Percentiles rank a stretch among this genome's conserved stretches.
Conservation (phyloP, 2,113 vertebrate genomes). For the Gallinago media region DNA sequence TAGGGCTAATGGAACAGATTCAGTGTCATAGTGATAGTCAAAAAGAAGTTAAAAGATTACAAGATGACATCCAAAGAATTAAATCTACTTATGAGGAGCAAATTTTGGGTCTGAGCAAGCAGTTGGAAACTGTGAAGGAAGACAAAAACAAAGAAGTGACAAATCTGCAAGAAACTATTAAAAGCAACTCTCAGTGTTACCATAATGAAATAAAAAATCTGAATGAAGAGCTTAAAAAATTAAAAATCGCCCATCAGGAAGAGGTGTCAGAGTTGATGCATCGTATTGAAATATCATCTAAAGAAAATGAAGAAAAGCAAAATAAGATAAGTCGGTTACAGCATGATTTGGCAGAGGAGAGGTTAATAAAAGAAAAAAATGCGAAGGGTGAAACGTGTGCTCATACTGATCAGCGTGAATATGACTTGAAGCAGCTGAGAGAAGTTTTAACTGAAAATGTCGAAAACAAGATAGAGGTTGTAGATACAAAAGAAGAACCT, state of each 20-base stretch:
- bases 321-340: conserved; percentile 80
- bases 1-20: conserved; percentile 72
- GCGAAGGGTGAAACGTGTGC: conserved; percentile 68
- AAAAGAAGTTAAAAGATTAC: conserved; percentile 66
- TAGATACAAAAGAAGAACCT: neutral
- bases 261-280: conserved; percentile 84
- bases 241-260: conserved; percentile 80
- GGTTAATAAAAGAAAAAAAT: conserved; percentile 79
- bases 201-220: conserved; percentile 83
- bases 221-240: conserved; percentile 80
- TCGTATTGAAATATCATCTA: conserved; percentile 70
- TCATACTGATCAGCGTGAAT: conserved; percentile 77
- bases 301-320: conserved; percentile 82
- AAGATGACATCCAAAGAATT: conserved; percentile 74
- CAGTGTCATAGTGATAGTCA: conserved; percentile 56
- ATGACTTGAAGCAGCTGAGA: conserved; percentile 58
- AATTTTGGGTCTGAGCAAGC: conserved; percentile 77
- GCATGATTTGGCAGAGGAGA: conserved; percentile 78
- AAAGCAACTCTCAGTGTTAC: conserved; percentile 77
- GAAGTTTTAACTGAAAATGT: conserved; percentile 32
- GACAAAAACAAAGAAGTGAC: conserved; percentile 74
- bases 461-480: neutral
- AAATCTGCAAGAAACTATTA: conserved; percentile 79
- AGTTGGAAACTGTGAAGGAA: conserved; percentile 75
- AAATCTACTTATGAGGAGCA: conserved; percentile 77